phyloP scores from a whole-genome alignment of 2,113 vertebrate species.

The Turdus rufiventris region DNA sequence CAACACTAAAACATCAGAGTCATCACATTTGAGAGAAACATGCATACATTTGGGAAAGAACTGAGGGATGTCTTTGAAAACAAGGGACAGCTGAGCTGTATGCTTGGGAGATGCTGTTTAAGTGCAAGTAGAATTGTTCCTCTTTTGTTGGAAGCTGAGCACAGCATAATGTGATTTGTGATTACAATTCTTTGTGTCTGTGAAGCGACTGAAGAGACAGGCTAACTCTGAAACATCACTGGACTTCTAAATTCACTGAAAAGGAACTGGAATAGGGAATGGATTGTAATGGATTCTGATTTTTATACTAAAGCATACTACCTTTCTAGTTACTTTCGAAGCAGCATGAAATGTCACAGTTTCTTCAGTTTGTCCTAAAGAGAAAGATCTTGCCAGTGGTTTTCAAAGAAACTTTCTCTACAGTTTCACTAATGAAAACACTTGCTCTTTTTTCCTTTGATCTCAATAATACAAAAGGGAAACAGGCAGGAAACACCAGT shows the following conservation, averaged over 20 bases:
- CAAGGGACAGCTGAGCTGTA: not conserved
- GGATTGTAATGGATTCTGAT: not conserved
- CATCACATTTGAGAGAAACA: not conserved
- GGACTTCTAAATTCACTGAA: not conserved
- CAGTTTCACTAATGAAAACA: not conserved
- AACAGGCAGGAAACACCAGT: not conserved
- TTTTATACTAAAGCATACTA: not conserved
- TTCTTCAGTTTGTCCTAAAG: not conserved
- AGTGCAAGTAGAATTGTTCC: not conserved
- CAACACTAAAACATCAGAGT: not conserved
- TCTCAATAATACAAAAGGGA: not conserved
- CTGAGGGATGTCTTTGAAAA: not conserved
- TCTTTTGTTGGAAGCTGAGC: constrained; percentile 6
- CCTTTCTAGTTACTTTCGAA: not conserved
- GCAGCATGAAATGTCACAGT: not conserved
- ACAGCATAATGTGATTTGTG: constrained; percentile 42
- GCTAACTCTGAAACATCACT: not conserved
- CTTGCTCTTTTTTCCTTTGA: not conserved
- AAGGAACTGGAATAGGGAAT: not conserved
- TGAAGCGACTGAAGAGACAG: not conserved
- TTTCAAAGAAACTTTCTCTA: not conserved
- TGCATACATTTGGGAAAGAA: not conserved
- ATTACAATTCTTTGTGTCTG: constrained; percentile 28
- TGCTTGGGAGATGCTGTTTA: not conserved
- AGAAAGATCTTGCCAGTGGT: not conserved